phyloP scores from a whole-genome alignment of 2,888 invertebrate genomes.

The Orthosia gothica region DNA sequence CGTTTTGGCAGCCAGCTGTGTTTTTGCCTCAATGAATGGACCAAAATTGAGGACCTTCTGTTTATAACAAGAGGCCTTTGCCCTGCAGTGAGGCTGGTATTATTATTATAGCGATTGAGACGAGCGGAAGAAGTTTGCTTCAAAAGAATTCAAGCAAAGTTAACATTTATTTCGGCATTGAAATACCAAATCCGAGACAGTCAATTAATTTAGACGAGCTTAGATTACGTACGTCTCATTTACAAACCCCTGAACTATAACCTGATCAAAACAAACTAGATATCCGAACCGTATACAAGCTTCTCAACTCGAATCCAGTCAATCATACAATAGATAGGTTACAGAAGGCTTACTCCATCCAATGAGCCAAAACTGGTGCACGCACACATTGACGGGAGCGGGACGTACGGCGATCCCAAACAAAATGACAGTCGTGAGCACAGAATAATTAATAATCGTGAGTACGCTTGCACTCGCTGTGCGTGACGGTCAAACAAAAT shows the following conservation, averaged over 20 bases:
- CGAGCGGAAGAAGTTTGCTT: too few relatives aligned
- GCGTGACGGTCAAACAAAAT: too few relatives aligned
- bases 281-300: neutral
- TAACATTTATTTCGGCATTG: neutral
- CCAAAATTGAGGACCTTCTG: too few relatives aligned
- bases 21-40: too few relatives aligned
- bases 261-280: constrained; percentile 19
- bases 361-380: neutral
- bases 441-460: too few relatives aligned
- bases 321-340: neutral
- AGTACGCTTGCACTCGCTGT: neutral
- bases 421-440: neutral
- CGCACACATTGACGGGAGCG: neutral
- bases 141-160: too few relatives aligned
- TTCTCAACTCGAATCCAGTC: neutral
- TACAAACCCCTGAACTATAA: constrained; percentile 7
- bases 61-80: too few relatives aligned
- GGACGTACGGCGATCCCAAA: neutral
- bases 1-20: too few relatives aligned
- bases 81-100: too few relatives aligned
- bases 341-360: neutral
- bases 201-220: constrained; percentile 1
- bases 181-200: neutral
- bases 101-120: too few relatives aligned
- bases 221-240: neutral